Evolutionary conservation across 2,888 invertebrate genomes (phyloP).

Genomic region (Aethes cnicana): DNA sequence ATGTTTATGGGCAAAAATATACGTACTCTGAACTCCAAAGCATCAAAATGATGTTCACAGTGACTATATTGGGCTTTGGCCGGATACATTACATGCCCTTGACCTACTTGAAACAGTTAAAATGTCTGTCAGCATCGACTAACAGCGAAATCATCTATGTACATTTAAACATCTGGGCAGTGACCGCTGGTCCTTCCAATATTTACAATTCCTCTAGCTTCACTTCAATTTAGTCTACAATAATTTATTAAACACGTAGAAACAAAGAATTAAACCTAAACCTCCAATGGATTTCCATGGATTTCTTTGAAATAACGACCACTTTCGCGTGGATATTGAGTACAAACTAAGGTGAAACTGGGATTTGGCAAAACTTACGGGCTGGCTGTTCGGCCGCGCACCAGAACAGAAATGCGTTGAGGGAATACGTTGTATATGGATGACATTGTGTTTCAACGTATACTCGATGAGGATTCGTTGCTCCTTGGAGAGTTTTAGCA

Average conservation of each 20-base stretch:
- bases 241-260: conserved; percentile 16
- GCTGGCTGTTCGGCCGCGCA: background rate
- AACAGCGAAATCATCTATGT: conserved; percentile 6
- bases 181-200: conserved; percentile 65
- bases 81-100: too few relatives aligned
- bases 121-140: background rate
- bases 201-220: conserved; percentile 31
- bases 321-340: background rate
- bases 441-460: conserved; percentile 10
- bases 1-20: too few relatives aligned
- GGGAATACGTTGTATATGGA: conserved; percentile 22
- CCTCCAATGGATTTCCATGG: too few relatives aligned
- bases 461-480: conserved; percentile 8
- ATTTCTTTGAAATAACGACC: background rate
- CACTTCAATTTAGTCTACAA: conserved; percentile 11
- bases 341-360: background rate
- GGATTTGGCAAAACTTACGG: background rate
- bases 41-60: too few relatives aligned
- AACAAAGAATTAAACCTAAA: conserved; percentile 1
- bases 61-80: too few relatives aligned
- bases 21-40: too few relatives aligned
- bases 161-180: conserved; percentile 54
- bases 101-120: too few relatives aligned
- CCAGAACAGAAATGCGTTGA: conserved; percentile 2
- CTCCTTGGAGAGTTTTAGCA: conserved; percentile 6